phyloP scores from a whole-genome alignment of 2,113 vertebrate species.

The Ondatra zibethicus region DNA sequence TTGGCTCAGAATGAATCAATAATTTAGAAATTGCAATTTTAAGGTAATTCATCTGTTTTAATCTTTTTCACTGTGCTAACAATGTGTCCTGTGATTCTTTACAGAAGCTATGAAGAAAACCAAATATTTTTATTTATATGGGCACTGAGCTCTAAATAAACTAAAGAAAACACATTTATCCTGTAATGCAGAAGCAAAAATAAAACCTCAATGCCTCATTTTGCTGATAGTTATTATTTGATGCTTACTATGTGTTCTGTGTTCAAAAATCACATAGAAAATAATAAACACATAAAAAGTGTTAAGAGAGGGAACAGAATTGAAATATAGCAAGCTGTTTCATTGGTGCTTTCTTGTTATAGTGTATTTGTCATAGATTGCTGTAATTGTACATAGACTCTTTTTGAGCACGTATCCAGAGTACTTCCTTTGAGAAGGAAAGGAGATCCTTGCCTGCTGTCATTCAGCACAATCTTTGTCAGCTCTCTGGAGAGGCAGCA shows the following conservation, averaged over 20 bases:
- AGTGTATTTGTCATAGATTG: conserved; percentile 34
- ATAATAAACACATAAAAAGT: not conserved
- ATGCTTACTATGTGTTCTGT: not conserved
- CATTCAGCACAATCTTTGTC: conserved; percentile 33
- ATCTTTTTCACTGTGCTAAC: not conserved
- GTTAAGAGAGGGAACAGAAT: not conserved
- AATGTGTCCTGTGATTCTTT: not conserved
- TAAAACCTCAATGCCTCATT: not conserved
- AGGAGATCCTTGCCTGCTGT: conserved; percentile 37
- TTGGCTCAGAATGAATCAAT: not conserved
- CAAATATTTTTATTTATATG: conserved; percentile 49
- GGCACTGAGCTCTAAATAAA: not conserved
- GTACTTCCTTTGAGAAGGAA: conserved; percentile 27
- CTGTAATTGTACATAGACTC: conserved; percentile 22
- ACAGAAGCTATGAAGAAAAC: not conserved
- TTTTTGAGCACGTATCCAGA: not conserved
- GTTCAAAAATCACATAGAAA: conserved; percentile 37
- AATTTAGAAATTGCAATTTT: conserved; percentile 38
- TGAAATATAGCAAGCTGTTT: conserved; percentile 2
- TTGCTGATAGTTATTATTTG: conserved; percentile 46
- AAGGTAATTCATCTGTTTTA: not conserved
- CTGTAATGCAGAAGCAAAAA: not conserved
- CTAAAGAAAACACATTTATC: conserved; percentile 37
- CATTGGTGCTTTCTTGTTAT: conserved; percentile 22
- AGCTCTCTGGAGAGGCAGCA: conserved; percentile 49